phyloP scores from a whole-genome alignment of 2,888 invertebrate genomes.

The Caenorhabditis drosophilae region DNA sequence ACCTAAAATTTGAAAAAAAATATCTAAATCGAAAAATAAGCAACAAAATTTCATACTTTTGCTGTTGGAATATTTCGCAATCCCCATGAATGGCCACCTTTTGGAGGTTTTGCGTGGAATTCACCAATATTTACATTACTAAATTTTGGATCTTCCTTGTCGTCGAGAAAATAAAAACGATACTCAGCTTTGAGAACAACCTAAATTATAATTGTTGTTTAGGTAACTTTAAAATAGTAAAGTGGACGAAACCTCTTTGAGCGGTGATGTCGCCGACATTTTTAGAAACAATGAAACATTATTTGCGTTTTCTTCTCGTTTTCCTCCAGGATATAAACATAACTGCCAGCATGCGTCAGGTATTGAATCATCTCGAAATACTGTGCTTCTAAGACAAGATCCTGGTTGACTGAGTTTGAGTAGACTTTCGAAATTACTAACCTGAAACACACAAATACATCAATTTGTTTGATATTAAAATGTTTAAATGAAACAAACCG shows the following conservation, averaged over 20 bases:
- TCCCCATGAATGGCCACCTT: conserved; percentile 69
- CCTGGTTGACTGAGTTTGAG: conserved; percentile 67
- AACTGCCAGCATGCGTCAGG: conserved; percentile 69
- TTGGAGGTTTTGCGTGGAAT: conserved; percentile 69
- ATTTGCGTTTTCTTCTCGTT: conserved; percentile 67
- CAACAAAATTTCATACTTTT: conserved; percentile 46
- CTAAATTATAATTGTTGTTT: conserved; percentile 23
- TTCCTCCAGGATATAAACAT: conserved; percentile 68
- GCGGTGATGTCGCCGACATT: conserved; percentile 66
- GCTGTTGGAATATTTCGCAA: conserved; percentile 67
- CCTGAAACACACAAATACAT: conserved; percentile 32
- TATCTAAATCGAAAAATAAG: not conserved
- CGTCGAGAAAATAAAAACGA: conserved; percentile 68
- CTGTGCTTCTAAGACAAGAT: conserved; percentile 66
- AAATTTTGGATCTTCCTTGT: conserved; percentile 62
- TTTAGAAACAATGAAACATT: conserved; percentile 68
- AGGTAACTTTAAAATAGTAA: no score
- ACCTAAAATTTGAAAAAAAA: conserved; percentile 38
- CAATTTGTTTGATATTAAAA: not conserved
- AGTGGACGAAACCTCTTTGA: conserved; percentile 61
- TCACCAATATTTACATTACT: conserved; percentile 69
- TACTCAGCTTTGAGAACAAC: conserved; percentile 69
- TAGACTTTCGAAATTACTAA: conserved; percentile 64
- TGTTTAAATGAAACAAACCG: conserved; percentile 39
- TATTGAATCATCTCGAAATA: conserved; percentile 58